Evolutionary conservation across 2,888 invertebrate genomes (phyloP), one percentile per base, ranked within the genome.

Genomic region (Choreutis nemorana): DNA sequence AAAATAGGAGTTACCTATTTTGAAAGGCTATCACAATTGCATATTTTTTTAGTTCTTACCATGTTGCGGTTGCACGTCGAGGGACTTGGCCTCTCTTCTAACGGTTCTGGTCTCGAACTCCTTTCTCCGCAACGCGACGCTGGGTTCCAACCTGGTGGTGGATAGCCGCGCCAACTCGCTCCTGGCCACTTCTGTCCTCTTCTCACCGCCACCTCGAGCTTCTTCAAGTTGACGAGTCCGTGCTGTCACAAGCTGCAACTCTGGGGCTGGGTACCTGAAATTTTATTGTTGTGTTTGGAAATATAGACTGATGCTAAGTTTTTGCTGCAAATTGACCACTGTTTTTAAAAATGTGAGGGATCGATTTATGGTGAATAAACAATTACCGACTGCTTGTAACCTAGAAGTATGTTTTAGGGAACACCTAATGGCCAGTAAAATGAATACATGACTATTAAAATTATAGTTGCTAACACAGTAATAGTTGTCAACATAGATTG

Each of bases 211-310:
- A 23, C 84, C 84, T 2, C 83, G 70, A 12, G 87, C 80, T 43
- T 82, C 81, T 48, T 90, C 90, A 45, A 91, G 87, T 58, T 90
- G 89, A 40, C 85, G 82, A 7, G 90, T 87, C 15, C 90, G 78
- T 29, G 85, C 85, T 9, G 87, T 87, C 20, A 91, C 91, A 33
- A 89, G 81, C 52, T 88, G 87, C 24, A 87, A 67, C 42, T 79
- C 80, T 14, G 70, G 55, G 30, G 49, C 63, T 30, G 71, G 68
- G 53, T 78, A 78, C 48, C 79, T 79, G 50, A n/a, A 33, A 37
- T 9, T 16, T 25, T 6, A 7, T 9, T 11, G n/a, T n/a, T n/a
- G n/a, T n/a, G n/a, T n/a, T n/a, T n/a, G n/a, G 11, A 16, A n/a
- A 3, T n/a, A n/a, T n/a, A n/a, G n/a, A n/a, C n/a, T n/a, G n/a